Evolutionary conservation across 30 jellyfish, hydroid and myxozoan species (phyloP).

Genomic region (Mastigias papua): DNA sequence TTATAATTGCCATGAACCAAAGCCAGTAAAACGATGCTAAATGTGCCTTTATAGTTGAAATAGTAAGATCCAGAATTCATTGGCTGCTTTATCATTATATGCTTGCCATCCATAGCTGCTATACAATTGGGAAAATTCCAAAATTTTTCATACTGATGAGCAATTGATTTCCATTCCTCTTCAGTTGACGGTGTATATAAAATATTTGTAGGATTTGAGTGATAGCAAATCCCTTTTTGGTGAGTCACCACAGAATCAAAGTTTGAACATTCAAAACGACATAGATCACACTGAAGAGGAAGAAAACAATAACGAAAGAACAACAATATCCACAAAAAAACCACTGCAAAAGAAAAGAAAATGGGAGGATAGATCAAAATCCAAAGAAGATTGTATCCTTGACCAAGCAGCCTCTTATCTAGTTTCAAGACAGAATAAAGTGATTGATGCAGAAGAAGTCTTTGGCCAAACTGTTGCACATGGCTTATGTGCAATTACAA

Average conservation of each 20-base stretch:
- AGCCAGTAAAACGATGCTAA: constrained; percentile 65
- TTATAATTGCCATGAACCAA: constrained; percentile 56
- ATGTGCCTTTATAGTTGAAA: constrained; percentile 58
- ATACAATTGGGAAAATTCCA: constrained; percentile 70
- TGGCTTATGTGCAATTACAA: constrained; percentile 1
- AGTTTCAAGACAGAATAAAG: background rate
- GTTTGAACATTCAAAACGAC: background rate
- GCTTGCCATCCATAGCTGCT: constrained; percentile 75
- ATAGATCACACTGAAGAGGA: background rate
- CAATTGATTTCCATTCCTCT: constrained; percentile 53
- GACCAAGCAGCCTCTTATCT: constrained; percentile 15
- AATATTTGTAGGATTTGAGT: background rate
- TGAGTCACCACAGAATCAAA: background rate
- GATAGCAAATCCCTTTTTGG: background rate
- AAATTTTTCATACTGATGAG: constrained; percentile 9
- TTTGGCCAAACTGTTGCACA: constrained; percentile 40
- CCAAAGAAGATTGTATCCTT: background rate
- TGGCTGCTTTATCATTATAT: constrained; percentile 32
- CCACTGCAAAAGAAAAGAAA: constrained; percentile 18
- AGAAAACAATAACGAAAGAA: background rate
- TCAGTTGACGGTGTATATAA: constrained; percentile 43
- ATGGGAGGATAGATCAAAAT: background rate
- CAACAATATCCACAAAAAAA: constrained; percentile 23
- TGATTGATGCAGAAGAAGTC: constrained; percentile 14
- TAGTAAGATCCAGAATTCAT: no score